These are phyloP conservation scores for Erannis defoliaria DNA, from an alignment of 2,888 invertebrate species.

Conservation along the genomic window DNA sequence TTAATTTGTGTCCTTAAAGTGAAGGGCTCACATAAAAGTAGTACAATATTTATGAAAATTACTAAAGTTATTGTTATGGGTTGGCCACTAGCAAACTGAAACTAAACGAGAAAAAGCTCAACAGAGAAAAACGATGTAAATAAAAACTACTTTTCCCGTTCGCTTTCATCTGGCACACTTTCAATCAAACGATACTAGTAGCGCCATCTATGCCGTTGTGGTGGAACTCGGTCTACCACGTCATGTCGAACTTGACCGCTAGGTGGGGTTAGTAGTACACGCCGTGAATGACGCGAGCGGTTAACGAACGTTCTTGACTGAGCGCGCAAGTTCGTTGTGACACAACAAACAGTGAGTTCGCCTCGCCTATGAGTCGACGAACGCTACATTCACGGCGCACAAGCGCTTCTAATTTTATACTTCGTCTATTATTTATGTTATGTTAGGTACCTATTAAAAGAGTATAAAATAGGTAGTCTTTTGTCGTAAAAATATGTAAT, in stretches of 20 bases:
- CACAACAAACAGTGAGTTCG: slow-evolving; percentile 51
- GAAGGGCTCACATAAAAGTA: too few relatives aligned
- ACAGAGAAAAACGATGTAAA: slow-evolving; percentile 4
- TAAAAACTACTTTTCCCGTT: slow-evolving; percentile 19
- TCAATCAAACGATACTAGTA: slow-evolving; percentile 45
- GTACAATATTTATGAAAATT: neutral
- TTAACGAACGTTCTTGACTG: slow-evolving; percentile 87
- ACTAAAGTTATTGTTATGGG: neutral
- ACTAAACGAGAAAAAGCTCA: slow-evolving; percentile 1
- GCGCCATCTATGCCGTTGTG: slow-evolving; percentile 71
- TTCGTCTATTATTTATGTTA: slow-evolving; percentile 6
- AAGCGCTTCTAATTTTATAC: slow-evolving; percentile 6
- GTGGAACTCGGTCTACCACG: slow-evolving; percentile 63
- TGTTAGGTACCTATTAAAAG: neutral
- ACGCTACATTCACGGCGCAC: slow-evolving; percentile 11
- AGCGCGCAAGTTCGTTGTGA: slow-evolving; percentile 75
- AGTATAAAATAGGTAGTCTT: slow-evolving; percentile 7
- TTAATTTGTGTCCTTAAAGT: too few relatives aligned
- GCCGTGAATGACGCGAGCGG: slow-evolving; percentile 73
- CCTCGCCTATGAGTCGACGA: slow-evolving; percentile 20
- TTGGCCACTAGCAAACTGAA: neutral
- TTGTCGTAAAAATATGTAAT: slow-evolving; percentile 1
- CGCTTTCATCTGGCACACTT: slow-evolving; percentile 41
- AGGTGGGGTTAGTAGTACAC: slow-evolving; percentile 80
- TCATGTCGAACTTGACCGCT: slow-evolving; percentile 85